Conservation (phyloP, 53 echinoderm and acorn worm species). For the Henricia sp. region DNA sequence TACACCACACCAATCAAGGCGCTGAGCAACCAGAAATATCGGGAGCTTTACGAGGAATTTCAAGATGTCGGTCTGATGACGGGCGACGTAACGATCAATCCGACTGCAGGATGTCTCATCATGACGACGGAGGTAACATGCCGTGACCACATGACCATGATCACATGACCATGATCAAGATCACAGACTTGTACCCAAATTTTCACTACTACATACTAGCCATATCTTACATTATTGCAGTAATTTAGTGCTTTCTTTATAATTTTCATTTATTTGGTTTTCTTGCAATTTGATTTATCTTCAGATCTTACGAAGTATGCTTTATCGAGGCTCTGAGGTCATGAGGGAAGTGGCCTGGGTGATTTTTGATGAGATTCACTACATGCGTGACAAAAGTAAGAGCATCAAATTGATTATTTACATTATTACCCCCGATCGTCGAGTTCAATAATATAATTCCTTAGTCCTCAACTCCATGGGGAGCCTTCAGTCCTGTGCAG, state of each 20-base stretch:
- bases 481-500: no score
- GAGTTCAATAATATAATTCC: no score
- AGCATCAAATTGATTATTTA: no score
- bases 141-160: no score
- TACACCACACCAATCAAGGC: constrained; percentile 99
- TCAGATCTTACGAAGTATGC: constrained; percentile 94
- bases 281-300: neutral
- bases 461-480: no score
- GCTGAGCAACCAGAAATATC: constrained; percentile 97
- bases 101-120: constrained; percentile 94
- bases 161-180: no score
- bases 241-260: neutral
- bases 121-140: constrained; percentile 97
- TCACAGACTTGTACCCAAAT: no score
- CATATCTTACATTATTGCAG: neutral
- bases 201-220: no score
- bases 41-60: constrained; percentile 93
- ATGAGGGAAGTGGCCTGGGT: constrained; percentile 99
- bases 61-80: constrained; percentile 99
- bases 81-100: constrained; percentile 97
- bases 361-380: constrained; percentile 98
- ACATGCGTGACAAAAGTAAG: constrained; percentile 99
- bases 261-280: neutral
- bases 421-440: no score
- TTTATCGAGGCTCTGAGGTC: constrained; percentile 95